These are phyloP conservation scores for Callinectes sapidus DNA, from an alignment of 2,888 invertebrate genomes.

Conservation along the genomic window DNA sequence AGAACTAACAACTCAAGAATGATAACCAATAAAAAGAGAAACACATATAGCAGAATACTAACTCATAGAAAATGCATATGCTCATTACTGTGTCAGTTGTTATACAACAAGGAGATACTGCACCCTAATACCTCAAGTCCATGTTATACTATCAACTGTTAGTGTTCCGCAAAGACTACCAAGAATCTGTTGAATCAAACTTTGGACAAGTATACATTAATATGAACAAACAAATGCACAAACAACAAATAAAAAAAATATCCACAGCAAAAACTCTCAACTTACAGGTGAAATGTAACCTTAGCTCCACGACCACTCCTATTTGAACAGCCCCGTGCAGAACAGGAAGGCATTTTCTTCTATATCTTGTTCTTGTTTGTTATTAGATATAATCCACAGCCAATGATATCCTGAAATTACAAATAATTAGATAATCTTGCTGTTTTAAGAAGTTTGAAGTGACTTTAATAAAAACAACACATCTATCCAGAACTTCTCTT, in stretches of 20 bases:
- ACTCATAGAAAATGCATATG: no score
- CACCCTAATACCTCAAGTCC: no score
- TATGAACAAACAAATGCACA: no score
- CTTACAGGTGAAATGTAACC: slow-evolving; percentile 17
- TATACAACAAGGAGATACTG: no score
- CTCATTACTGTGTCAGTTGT: no score
- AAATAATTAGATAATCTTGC: neutral
- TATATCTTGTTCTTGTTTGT: neutral
- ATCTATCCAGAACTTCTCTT: neutral
- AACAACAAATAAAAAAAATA: neutral
- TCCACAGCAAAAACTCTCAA: neutral
- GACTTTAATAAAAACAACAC: neutral
- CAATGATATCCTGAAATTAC: neutral
- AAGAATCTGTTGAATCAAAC: neutral
- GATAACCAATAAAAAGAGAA: no score
- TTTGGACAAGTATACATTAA: neutral
- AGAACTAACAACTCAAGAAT: neutral
- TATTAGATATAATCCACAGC: neutral
- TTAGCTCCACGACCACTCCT: neutral
- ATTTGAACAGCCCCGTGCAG: neutral
- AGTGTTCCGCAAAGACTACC: no score
- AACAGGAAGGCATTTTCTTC: neutral
- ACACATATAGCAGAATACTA: no score
- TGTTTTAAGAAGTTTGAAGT: neutral
- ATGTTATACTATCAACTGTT: no score